These are phyloP conservation scores for Poecilia picta DNA, from an alignment of 2,797 vertebrate species.

Conservation along the genomic window DNA sequence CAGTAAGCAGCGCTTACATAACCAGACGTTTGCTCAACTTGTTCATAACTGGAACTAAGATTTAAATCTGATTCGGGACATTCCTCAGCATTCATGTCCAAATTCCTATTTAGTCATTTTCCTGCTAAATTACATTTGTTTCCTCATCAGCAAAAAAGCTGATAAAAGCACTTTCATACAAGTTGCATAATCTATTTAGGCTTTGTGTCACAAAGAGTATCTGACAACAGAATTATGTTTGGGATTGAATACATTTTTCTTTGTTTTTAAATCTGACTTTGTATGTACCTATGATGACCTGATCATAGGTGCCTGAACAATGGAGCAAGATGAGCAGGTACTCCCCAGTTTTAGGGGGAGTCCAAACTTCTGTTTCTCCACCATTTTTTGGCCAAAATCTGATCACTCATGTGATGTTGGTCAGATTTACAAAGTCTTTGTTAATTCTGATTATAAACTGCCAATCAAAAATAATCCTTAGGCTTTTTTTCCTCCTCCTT, in stretches of 20 bases:
- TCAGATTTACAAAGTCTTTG: no score
- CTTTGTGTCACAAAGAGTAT: background rate
- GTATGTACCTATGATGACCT: background rate
- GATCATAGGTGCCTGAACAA: background rate
- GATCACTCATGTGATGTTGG: background rate
- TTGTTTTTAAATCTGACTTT: background rate
- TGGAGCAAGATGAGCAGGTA: background rate
- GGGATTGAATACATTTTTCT: background rate
- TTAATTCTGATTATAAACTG: no score
- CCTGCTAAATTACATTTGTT: background rate
- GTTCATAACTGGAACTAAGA: background rate
- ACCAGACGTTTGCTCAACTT: background rate
- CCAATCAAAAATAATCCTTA: background rate
- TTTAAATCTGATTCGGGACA: background rate
- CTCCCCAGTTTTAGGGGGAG: background rate
- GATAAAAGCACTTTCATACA: conserved; percentile 7
- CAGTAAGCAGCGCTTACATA: background rate
- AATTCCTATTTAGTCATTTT: background rate
- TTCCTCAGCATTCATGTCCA: background rate
- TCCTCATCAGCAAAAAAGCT: background rate
- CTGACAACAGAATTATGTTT: background rate
- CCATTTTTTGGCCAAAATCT: background rate
- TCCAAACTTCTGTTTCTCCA: background rate
- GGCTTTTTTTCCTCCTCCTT: no score
- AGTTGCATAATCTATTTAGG: background rate